These are phyloP conservation scores for Diadema setosum DNA, from an alignment of 35 echinoderm and acorn worm species.

Conservation along the genomic window DNA sequence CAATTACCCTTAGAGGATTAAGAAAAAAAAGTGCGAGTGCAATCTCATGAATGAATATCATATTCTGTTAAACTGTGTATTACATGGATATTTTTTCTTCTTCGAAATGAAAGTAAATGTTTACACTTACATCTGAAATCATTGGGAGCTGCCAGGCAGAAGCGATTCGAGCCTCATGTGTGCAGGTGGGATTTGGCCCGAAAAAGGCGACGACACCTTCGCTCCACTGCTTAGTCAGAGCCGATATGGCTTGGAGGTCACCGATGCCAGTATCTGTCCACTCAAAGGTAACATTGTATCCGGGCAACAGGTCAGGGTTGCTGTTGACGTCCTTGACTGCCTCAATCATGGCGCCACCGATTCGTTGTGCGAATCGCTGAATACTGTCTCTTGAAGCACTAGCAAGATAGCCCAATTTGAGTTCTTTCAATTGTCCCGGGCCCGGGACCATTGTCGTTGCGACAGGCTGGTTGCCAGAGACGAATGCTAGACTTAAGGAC, in stretches of 20 bases:
- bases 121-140: conserved; percentile 89
- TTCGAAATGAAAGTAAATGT: not conserved
- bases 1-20: too few relatives aligned
- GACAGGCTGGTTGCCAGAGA: too few relatives aligned
- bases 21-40: too few relatives aligned
- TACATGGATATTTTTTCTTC: not conserved
- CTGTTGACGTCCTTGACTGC: conserved; percentile 72
- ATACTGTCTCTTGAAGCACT: not conserved
- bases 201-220: conserved; percentile 78
- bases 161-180: conserved; percentile 70
- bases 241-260: conserved; percentile 42
- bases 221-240: conserved; percentile 50
- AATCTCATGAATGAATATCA: too few relatives aligned
- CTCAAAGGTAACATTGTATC: conserved; percentile 41
- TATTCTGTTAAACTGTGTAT: too few relatives aligned
- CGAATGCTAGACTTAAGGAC: too few relatives aligned
- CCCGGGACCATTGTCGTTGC: too few relatives aligned
- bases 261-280: conserved; percentile 37
- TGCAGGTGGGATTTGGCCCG: conserved; percentile 74
- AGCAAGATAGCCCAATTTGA: not conserved
- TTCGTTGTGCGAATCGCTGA: conserved; percentile 20
- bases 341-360: conserved; percentile 80
- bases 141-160: conserved; percentile 86
- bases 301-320: conserved; percentile 29
- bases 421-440: not conserved